A percentile compares a stretch with the other conserved stretches of the same genome.
phyloP scores from a whole-genome alignment of 2,888 invertebrate species.

The Hirtodrosophila duncani region DNA sequence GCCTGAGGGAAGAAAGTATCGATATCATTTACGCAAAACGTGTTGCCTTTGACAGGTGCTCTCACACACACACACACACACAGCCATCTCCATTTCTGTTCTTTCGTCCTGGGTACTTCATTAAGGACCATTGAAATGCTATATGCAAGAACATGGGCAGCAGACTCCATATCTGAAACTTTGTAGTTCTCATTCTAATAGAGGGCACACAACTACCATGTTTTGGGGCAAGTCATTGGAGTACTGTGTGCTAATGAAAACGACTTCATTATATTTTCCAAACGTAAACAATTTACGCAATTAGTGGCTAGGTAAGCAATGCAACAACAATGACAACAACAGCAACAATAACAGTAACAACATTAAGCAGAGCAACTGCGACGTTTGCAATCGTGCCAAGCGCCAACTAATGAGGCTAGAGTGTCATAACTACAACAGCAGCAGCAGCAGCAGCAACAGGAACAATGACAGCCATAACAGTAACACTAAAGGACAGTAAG shows the following conservation, averaged over 20 bases:
- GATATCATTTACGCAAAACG: slow-evolving; percentile 54
- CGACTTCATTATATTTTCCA: slow-evolving; percentile 68
- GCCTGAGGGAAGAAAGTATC: slow-evolving; percentile 37
- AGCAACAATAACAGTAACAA: background rate
- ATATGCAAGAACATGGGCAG: background rate
- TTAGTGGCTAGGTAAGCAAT: slow-evolving; percentile 54
- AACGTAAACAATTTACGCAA: slow-evolving; percentile 71
- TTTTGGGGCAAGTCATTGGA: slow-evolving; percentile 54
- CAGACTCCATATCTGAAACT: too few relatives aligned
- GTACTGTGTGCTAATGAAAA: slow-evolving; percentile 65
- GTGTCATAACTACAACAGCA: slow-evolving; percentile 63
- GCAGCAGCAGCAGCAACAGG: slow-evolving; percentile 20
- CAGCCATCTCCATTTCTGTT: slow-evolving; percentile 2
- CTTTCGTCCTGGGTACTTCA: slow-evolving; percentile 44
- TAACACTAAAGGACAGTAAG: slow-evolving; percentile 49
- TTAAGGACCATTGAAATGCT: slow-evolving; percentile 56
- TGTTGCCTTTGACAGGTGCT: slow-evolving; percentile 52
- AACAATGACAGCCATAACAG: slow-evolving; percentile 39
- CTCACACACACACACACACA: slow-evolving; percentile 8
- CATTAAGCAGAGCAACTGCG: slow-evolving; percentile 5
- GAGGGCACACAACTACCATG: slow-evolving; percentile 18
- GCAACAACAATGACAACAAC: slow-evolving; percentile 21
- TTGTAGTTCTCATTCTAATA: slow-evolving; percentile 8
- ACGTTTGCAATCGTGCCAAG: slow-evolving; percentile 50
- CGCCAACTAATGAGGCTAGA: slow-evolving; percentile 67